A percentile compares a stretch with the other conserved stretches of the same genome.
Conservation (phyloP, 2,888 invertebrate species). For the Plebejus anna region DNA sequence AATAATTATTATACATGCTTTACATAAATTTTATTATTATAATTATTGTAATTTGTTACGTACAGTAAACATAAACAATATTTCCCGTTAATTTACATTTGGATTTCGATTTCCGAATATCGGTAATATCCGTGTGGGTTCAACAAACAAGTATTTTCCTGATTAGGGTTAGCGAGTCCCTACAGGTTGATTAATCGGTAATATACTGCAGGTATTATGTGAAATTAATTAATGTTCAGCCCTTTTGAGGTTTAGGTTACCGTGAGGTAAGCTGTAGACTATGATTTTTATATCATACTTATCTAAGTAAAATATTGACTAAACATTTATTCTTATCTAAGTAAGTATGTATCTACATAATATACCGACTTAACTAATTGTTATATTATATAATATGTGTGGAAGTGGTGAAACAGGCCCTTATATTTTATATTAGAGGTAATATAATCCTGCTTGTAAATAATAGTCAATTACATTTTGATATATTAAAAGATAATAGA, state of each 20-base stretch:
- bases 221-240: slow-evolving; percentile 5
- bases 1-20: no score
- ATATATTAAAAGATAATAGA: background rate
- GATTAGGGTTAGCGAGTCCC: background rate
- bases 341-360: no score
- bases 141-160: background rate
- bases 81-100: background rate
- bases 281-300: background rate
- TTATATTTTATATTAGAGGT: no score
- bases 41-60: no score
- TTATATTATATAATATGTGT: no score
- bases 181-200: slow-evolving; percentile 5
- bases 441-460: background rate
- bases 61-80: background rate
- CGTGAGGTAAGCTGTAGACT: background rate
- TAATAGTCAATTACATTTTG: background rate
- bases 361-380: no score
- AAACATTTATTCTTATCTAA: no score
- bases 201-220: background rate
- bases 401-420: no score
- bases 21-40: no score
- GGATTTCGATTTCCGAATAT: background rate
- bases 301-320: no score
- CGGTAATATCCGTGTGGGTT: slow-evolving; percentile 5
- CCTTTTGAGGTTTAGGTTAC: background rate